These are phyloP conservation scores for Manduca sexta DNA, from an alignment of 1,140 invertebrate species.

Conservation along the genomic window DNA sequence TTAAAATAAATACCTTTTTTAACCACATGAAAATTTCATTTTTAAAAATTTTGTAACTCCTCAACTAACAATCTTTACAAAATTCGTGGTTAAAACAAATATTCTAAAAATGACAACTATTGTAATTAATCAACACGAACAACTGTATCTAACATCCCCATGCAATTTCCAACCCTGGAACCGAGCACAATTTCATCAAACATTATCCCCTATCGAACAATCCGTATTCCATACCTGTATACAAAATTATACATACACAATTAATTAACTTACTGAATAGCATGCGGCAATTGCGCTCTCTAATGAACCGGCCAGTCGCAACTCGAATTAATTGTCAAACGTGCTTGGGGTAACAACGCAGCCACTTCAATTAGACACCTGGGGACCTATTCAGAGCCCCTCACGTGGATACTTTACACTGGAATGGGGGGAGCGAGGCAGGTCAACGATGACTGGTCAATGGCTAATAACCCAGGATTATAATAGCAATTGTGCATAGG, in stretches of 20 bases:
- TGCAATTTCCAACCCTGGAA: too few species aligned
- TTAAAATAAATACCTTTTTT: too few species aligned
- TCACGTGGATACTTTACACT: neutral
- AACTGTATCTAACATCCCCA: too few species aligned
- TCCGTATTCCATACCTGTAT: neutral
- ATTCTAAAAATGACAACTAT: too few species aligned
- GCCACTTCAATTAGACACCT: constrained; percentile 30
- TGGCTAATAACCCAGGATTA: constrained; percentile 10
- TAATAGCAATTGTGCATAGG: constrained; percentile 9
- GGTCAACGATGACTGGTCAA: constrained; percentile 6
- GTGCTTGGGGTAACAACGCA: constrained; percentile 36
- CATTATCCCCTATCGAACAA: neutral
- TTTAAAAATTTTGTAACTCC: too few species aligned
- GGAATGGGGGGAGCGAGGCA: neutral
- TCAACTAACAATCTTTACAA: too few species aligned
- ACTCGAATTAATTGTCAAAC: constrained; percentile 51
- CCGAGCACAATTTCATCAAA: neutral
- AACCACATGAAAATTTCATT: too few species aligned
- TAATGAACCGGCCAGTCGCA: constrained; percentile 44
- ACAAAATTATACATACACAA: constrained; percentile 23
- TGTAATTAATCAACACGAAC: too few species aligned
- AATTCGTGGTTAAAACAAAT: too few species aligned
- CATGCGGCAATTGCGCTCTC: constrained; percentile 42
- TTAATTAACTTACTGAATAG: constrained; percentile 45
- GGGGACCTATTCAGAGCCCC: neutral